Evolutionary conservation across 2,113 vertebrate genomes (phyloP).

Genomic region (Lamprotornis superbus): DNA sequence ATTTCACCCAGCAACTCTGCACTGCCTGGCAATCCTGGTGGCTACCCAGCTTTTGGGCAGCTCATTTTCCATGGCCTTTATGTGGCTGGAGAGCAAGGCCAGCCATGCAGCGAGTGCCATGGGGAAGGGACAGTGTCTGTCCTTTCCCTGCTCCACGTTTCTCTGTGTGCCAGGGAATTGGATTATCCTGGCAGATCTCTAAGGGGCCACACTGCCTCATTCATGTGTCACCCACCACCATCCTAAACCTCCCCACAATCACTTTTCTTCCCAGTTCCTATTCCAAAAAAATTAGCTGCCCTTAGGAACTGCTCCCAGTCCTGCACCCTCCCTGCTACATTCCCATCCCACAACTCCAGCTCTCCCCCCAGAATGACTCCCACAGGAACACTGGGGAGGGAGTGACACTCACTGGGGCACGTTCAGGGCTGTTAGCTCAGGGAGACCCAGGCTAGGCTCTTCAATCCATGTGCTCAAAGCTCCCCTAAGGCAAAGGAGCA

Average conservation of each 20-base stretch:
- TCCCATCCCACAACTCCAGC: neutral
- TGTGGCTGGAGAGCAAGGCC: neutral
- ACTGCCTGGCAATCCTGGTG: neutral
- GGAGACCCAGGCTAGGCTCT: neutral
- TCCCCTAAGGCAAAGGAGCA: neutral
- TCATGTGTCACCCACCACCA: accelerated
- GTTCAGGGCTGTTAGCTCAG: neutral
- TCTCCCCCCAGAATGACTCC: neutral
- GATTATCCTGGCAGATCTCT: neutral
- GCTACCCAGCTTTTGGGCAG: neutral
- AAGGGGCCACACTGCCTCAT: neutral
- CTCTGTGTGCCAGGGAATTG: neutral
- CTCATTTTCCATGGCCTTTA: neutral
- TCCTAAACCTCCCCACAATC: neutral
- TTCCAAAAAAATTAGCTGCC: neutral
- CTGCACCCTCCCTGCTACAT: neutral
- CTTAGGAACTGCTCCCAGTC: neutral
- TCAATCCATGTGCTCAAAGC: constrained; percentile 9
- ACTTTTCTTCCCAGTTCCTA: neutral
- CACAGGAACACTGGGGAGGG: neutral
- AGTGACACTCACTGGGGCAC: neutral
- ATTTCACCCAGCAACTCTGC: neutral
- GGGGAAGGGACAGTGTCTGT: neutral
- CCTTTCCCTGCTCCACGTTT: neutral
- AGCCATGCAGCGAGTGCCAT: neutral